Percentiles rank a stretch among this genome's conserved stretches.
phyloP scores from a whole-genome alignment of 2,797 vertebrate genomes.

The Valencia hispanica region DNA sequence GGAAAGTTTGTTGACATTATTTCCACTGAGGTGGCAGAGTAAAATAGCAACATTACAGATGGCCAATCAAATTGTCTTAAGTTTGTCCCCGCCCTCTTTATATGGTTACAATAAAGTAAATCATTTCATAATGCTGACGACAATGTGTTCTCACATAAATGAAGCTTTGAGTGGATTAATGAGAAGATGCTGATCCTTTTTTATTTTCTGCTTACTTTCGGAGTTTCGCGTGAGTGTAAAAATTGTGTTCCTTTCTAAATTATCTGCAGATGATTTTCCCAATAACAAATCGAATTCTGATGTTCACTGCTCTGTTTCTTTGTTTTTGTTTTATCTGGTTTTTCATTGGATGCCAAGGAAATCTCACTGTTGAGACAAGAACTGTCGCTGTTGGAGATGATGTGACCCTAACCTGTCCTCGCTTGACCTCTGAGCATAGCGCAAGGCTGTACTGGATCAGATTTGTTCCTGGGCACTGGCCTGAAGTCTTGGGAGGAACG shows the following conservation, averaged over 20 bases:
- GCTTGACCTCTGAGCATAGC: fast-evolving
- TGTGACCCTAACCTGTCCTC: slow-evolving; percentile 20
- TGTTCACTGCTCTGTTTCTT: background rate
- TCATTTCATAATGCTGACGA: background rate
- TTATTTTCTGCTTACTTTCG: too few relatives aligned
- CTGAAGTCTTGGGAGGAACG: slow-evolving; percentile 33
- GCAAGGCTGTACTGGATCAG: slow-evolving; percentile 29
- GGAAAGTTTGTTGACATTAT: slow-evolving; percentile 4
- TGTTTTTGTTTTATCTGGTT: background rate
- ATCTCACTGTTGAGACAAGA: background rate
- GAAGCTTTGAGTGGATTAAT: background rate
- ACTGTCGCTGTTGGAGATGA: slow-evolving; percentile 20
- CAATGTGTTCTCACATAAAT: background rate
- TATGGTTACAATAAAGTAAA: slow-evolving; percentile 10
- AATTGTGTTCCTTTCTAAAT: background rate
- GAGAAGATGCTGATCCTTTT: slow-evolving; percentile 4
- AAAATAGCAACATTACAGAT: background rate
- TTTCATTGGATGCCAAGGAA: background rate
- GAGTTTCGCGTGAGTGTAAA: too few relatives aligned
- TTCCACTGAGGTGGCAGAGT: slow-evolving; percentile 21
- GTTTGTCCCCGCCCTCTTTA: slow-evolving; percentile 31
- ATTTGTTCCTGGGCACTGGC: slow-evolving; percentile 26
- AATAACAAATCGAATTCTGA: background rate
- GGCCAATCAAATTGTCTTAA: slow-evolving; percentile 31
- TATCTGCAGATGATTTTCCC: background rate